A percentile compares a stretch with the other conserved stretches of the same genome.
These are phyloP conservation scores for Carapus acus DNA, from an alignment of 2,797 vertebrate genomes.

Conservation along the genomic window DNA sequence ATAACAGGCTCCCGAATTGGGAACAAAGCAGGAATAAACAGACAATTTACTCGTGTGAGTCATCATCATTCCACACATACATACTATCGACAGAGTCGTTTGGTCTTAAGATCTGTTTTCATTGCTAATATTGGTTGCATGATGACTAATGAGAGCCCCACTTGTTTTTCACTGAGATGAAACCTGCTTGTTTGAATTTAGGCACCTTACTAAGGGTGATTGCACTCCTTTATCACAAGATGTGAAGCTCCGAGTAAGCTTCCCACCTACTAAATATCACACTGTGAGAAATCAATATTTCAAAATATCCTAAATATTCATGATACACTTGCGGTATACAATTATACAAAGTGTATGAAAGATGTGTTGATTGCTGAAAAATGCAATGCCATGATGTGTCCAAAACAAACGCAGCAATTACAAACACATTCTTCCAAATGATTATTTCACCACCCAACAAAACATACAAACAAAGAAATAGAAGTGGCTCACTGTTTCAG, in stretches of 20 bases:
- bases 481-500: constrained; percentile 6
- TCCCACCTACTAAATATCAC: not conserved
- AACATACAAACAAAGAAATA: too few species aligned
- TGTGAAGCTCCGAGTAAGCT: not conserved
- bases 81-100: too few species aligned
- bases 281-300: not conserved
- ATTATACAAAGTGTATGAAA: not conserved
- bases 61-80: constrained; percentile 7
- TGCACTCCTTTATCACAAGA: too few species aligned
- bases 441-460: not conserved
- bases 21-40: not conserved
- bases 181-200: too few species aligned
- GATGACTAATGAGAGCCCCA: too few species aligned
- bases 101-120: too few species aligned
- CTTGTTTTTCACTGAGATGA: too few species aligned
- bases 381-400: constrained; percentile 7
- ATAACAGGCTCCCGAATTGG: constrained; percentile 7
- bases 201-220: too few species aligned
- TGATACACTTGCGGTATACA: not conserved
- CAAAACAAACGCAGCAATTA: constrained; percentile 3
- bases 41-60: constrained; percentile 24
- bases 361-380: constrained; percentile 8
- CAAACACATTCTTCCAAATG: not conserved
- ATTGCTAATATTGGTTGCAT: too few species aligned
- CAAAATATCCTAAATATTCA: not conserved